These are phyloP conservation scores for Ephestia elutella DNA, from an alignment of 1,140 invertebrate species.

Conservation along the genomic window DNA sequence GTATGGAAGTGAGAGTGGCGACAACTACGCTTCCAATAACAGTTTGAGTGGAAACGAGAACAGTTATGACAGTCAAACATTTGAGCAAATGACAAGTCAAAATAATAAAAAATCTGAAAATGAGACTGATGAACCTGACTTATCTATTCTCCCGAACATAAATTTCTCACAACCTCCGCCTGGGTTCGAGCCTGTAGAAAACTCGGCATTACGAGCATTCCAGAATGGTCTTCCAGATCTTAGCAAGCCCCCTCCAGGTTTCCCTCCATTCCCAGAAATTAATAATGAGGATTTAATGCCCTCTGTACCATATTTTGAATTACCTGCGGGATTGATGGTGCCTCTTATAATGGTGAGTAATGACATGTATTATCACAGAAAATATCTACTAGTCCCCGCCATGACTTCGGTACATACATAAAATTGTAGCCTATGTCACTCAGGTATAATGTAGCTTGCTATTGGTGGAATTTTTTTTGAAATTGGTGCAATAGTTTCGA, in stretches of 20 bases:
- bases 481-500: no score
- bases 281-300: constrained; percentile 86
- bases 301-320: constrained; percentile 94
- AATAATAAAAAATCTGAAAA: constrained; percentile 34
- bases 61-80: constrained; percentile 64
- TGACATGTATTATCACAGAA: no score
- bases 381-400: no score
- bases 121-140: constrained; percentile 46
- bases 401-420: no score
- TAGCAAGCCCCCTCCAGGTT: constrained; percentile 89
- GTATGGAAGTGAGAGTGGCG: constrained; percentile 62
- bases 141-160: constrained; percentile 56
- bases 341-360: constrained; percentile 88
- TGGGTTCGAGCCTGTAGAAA: constrained; percentile 66
- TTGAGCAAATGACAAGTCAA: constrained; percentile 55
- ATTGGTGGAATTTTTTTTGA: no score
- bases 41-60: constrained; percentile 67
- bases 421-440: no score
- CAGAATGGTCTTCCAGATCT: constrained; percentile 83
- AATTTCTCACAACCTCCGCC: constrained; percentile 77
- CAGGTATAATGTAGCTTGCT: no score
- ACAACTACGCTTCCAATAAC: constrained; percentile 62
- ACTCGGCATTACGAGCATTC: constrained; percentile 52
- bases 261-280: constrained; percentile 75
- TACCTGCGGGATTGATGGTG: constrained; percentile 96